These are phyloP conservation scores for Pseudococcus jackbeardsleyi DNA, from an alignment of 2,888 invertebrate species.

Conservation along the genomic window DNA sequence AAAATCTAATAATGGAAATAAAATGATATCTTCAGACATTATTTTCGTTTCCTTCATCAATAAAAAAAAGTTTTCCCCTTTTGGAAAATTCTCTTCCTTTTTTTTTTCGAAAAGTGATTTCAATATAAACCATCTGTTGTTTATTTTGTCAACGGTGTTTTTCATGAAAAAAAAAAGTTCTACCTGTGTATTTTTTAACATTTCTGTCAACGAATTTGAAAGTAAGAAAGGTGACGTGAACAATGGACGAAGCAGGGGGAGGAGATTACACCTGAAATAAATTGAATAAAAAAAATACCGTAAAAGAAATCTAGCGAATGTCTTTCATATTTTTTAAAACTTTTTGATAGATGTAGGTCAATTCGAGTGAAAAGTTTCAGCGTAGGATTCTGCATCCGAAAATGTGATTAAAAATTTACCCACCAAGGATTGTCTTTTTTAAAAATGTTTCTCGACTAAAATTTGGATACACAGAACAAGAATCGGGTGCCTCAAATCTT, in stretches of 20 bases:
- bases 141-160: neutral
- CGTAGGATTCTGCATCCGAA: no score
- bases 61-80: constrained; percentile 4
- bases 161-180: neutral
- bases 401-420: no score
- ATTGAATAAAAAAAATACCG: neutral
- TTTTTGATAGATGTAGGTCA: no score
- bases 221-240: neutral
- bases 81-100: neutral
- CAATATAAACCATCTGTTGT: neutral
- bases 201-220: neutral
- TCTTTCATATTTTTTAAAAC: no score
- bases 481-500: no score
- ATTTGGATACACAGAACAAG: no score
- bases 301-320: neutral
- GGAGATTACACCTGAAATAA: neutral
- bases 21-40: neutral
- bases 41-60: neutral
- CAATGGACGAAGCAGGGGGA: neutral
- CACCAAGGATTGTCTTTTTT: no score
- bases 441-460: no score
- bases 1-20: neutral
- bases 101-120: neutral
- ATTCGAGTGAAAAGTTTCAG: no score
- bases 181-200: neutral